Evolutionary conservation across 1,140 invertebrate genomes (phyloP).

Genomic region (Choristoneura fumiferana): DNA sequence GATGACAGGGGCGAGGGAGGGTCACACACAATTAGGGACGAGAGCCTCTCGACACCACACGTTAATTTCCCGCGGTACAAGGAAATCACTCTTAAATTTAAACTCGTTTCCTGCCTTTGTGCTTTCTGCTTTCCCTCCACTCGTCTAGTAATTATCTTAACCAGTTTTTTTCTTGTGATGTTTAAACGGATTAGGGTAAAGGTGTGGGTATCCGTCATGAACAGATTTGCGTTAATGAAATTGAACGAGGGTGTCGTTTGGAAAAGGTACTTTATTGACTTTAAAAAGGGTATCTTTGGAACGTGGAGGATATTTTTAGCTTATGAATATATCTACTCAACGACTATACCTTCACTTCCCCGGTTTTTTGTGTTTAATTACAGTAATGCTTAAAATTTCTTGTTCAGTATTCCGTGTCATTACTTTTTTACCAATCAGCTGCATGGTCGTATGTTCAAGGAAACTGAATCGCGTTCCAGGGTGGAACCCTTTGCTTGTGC

Average conservation of each 20-base stretch:
- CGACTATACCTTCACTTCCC: no score
- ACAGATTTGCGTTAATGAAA: slow-evolving; percentile 13
- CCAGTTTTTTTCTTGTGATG: slow-evolving; percentile 33
- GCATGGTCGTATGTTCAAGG: no score
- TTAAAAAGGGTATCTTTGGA: neutral
- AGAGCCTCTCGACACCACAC: slow-evolving; percentile 46
- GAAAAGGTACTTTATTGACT: neutral
- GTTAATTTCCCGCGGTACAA: slow-evolving; percentile 49
- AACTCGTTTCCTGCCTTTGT: slow-evolving; percentile 51
- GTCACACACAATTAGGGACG: slow-evolving; percentile 59
- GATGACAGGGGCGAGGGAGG: slow-evolving; percentile 34
- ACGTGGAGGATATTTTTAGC: neutral
- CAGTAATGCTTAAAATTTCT: no score
- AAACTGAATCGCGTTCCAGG: no score
- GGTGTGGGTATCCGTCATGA: neutral
- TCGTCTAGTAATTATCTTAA: slow-evolving; percentile 47
- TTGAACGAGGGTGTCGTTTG: neutral
- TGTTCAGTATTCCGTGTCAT: no score
- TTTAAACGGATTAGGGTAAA: slow-evolving; percentile 22
- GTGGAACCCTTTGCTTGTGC: no score
- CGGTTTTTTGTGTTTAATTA: no score
- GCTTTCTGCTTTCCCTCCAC: neutral
- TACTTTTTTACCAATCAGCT: no score
- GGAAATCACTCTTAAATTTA: slow-evolving; percentile 58
- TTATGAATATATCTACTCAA: neutral